These are phyloP conservation scores for Turnix velox DNA, from an alignment of 2,113 vertebrate species.

Conservation along the genomic window DNA sequence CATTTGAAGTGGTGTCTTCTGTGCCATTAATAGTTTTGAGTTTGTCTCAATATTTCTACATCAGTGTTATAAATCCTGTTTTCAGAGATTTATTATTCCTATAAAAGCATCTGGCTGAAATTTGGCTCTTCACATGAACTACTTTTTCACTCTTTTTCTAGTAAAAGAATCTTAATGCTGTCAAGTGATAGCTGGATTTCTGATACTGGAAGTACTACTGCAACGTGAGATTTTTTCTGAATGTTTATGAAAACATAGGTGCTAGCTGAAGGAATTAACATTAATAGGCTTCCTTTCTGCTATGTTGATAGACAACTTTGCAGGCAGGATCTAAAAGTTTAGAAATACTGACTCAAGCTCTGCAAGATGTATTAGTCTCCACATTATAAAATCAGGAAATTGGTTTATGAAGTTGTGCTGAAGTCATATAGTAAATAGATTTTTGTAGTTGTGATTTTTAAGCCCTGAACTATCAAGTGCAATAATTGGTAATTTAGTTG, in stretches of 20 bases:
- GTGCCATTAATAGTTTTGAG: not conserved
- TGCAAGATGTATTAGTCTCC: not conserved
- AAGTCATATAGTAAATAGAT: not conserved
- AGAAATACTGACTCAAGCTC: not conserved
- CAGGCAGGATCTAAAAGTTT: not conserved
- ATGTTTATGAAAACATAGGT: not conserved
- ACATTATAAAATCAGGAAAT: not conserved
- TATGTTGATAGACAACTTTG: not conserved
- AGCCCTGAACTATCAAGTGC: not conserved
- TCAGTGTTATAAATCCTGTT: slow-evolving; percentile 26
- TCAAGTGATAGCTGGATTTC: not conserved
- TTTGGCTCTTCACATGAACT: not conserved
- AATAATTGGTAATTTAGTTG: not conserved
- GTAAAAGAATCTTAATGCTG: not conserved
- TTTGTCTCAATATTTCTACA: slow-evolving; percentile 32
- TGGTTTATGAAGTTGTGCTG: not conserved
- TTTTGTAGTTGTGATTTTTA: not conserved
- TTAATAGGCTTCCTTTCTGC: not conserved
- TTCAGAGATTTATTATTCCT: slow-evolving; percentile 17
- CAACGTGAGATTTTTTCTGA: not conserved
- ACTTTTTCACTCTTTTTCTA: not conserved
- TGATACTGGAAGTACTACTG: not conserved
- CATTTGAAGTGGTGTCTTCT: slow-evolving; percentile 51
- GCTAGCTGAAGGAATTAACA: not conserved
- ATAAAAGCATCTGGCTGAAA: not conserved